phyloP scores from a whole-genome alignment of 2,797 vertebrate genomes.

The Phyllotis vaccarum region DNA sequence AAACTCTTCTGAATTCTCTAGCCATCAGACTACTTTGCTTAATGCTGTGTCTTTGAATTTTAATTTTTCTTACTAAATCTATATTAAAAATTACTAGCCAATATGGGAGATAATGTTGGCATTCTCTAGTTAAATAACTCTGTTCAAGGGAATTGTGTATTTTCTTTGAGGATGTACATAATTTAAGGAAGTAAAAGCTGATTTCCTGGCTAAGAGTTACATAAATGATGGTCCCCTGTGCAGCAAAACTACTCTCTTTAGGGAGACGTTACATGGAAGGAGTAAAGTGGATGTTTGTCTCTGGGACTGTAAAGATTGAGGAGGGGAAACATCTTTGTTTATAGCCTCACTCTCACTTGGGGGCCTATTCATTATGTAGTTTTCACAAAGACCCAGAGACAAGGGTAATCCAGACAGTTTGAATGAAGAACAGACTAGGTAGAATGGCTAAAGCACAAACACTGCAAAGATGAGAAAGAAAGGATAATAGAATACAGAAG shows the following conservation, averaged over 20 bases:
- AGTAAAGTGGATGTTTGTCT: background rate
- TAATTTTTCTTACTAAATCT: conserved; percentile 57
- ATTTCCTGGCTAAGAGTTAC: conserved; percentile 3
- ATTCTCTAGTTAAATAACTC: conserved; percentile 37
- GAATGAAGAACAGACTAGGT: conserved; percentile 27
- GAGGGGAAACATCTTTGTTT: background rate
- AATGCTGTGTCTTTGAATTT: conserved; percentile 24
- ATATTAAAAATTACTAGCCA: background rate
- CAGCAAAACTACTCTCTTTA: conserved; percentile 41
- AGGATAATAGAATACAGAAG: background rate
- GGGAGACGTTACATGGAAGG: background rate
- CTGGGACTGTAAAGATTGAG: background rate
- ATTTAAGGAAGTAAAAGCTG: conserved; percentile 50
- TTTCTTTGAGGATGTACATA: conserved; percentile 52
- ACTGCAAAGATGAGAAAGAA: conserved; percentile 32
- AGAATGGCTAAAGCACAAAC: background rate
- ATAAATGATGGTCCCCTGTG: conserved; percentile 12
- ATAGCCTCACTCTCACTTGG: background rate
- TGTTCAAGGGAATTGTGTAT: background rate
- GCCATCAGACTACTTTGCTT: conserved; percentile 42
- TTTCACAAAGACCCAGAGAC: conserved; percentile 59
- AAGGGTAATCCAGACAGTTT: background rate
- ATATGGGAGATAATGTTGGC: background rate
- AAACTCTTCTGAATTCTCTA: conserved; percentile 5
- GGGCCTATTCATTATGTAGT: background rate